A percentile compares a stretch with the other conserved stretches of the same genome.
phyloP scores from a whole-genome alignment of 2,888 invertebrate genomes.

The Anthrax anthrax region DNA sequence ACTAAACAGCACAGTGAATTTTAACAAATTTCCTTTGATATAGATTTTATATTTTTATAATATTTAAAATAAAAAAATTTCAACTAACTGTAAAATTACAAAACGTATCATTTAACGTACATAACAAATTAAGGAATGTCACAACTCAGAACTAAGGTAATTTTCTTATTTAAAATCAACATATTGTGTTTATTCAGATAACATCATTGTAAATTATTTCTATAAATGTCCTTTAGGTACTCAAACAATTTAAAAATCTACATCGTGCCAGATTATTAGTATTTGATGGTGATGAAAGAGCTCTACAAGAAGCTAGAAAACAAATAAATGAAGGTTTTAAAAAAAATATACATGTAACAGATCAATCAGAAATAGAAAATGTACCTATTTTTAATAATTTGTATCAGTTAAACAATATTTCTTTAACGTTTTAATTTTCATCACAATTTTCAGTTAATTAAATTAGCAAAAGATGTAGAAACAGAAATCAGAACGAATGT shows the following conservation, averaged over 20 bases:
- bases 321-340: slow-evolving; percentile 63
- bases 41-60: too few relatives aligned
- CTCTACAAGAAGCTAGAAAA: slow-evolving; percentile 46
- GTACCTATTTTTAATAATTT: slow-evolving; percentile 36
- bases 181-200: too few relatives aligned
- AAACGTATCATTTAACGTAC: too few relatives aligned
- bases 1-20: too few relatives aligned
- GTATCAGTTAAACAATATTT: too few relatives aligned
- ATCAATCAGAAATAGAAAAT: slow-evolving; percentile 46
- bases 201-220: too few relatives aligned
- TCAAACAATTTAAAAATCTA: slow-evolving; percentile 53
- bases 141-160: not conserved
- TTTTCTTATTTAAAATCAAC: too few relatives aligned
- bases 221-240: slow-evolving; percentile 11
- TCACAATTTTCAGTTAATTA: slow-evolving; percentile 45
- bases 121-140: too few relatives aligned
- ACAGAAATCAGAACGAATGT: slow-evolving; percentile 54
- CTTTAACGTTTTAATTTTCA: too few relatives aligned
- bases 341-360: slow-evolving; percentile 47
- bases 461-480: slow-evolving; percentile 53
- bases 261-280: slow-evolving; percentile 52
- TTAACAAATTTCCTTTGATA: too few relatives aligned
- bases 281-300: slow-evolving; percentile 50
- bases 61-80: too few relatives aligned
- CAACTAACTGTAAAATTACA: too few relatives aligned